Base-by-base conservation (phyloP, 2,113 vertebrate species). In the Tor tambroides region DNA sequence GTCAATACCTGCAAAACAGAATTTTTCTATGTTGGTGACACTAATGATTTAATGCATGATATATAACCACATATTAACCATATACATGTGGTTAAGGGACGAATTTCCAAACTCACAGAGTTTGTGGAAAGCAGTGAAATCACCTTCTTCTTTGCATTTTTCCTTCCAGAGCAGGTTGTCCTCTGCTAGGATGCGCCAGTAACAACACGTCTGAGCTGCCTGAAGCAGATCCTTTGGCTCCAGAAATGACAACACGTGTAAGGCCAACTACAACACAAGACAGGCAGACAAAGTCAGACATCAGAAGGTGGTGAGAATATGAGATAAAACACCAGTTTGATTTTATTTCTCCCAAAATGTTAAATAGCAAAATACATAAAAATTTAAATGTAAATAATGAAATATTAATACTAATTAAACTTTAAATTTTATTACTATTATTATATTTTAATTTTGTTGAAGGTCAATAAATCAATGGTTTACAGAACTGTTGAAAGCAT, bases 121-220 rank as follows among this genome's bases (percentile, higher is more conserved):
- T 74, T 74, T n/a, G 21, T 72, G 69, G 30, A 38, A 7, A 49
- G n/a, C 10, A 26, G 74, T 49, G 3, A 12, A 72, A 95, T 95
- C 93, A 99, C 98, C 98, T 84, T 99, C 98, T 94, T 99, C 98
- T 92, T 96, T 96, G 95, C 98, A 99, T 92, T 99, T 99, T 91
- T 99, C 98, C 94, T 97, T 96, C 98, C 98, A 99, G 89, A 99
- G 96, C 94, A 99, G 96, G 97, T 99, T 99, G 95, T 99, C 98
- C 88, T 99, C 98, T 86, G 98, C 98, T 90, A 99, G 94, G 94
- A 99, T 98, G 91, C 98, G 96, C 98, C 98, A 99, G 94, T 99
- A 98, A 92, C 97, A 97, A 93, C 98, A 99, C 1, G 98, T 99
- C 95, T 99, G 98, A 85, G 98, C 98, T 15, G 98, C 98, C 92